phyloP scores from a whole-genome alignment of 2,888 invertebrate genomes.

The Strigamia transsilvanica region DNA sequence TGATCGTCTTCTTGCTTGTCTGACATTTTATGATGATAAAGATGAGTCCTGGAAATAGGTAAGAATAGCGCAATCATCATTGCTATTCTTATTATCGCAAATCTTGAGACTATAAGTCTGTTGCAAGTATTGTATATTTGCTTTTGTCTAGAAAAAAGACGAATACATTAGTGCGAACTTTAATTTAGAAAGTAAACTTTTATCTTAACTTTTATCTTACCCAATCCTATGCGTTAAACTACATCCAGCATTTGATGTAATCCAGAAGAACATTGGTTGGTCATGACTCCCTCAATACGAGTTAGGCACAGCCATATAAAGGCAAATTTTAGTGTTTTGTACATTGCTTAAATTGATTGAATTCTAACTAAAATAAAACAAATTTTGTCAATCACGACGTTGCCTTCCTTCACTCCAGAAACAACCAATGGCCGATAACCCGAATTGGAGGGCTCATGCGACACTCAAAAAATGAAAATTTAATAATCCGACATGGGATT shows the following conservation, averaged over 20 bases:
- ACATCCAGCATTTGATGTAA: background rate
- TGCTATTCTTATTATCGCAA: background rate
- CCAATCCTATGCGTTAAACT: slow-evolving; percentile 3
- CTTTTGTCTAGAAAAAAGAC: background rate
- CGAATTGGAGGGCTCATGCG: slow-evolving; percentile 2
- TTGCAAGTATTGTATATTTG: background rate
- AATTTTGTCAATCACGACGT: background rate
- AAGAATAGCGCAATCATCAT: background rate
- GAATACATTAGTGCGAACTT: background rate
- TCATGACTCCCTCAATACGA: background rate
- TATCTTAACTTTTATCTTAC: background rate
- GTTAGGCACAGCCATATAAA: slow-evolving; percentile 8
- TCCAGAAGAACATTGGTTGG: background rate
- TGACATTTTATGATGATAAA: background rate
- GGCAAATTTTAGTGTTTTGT: background rate
- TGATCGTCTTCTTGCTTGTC: background rate
- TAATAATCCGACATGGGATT: background rate
- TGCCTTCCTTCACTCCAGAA: background rate
- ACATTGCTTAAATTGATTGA: background rate
- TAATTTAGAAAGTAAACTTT: background rate
- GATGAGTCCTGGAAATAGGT: background rate
- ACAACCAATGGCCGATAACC: background rate
- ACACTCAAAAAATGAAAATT: background rate
- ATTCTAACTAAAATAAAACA: background rate
- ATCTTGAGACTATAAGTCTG: background rate